These are phyloP conservation scores for Mugil cephalus DNA, from an alignment of 2,113 vertebrate species.

Conservation along the genomic window DNA sequence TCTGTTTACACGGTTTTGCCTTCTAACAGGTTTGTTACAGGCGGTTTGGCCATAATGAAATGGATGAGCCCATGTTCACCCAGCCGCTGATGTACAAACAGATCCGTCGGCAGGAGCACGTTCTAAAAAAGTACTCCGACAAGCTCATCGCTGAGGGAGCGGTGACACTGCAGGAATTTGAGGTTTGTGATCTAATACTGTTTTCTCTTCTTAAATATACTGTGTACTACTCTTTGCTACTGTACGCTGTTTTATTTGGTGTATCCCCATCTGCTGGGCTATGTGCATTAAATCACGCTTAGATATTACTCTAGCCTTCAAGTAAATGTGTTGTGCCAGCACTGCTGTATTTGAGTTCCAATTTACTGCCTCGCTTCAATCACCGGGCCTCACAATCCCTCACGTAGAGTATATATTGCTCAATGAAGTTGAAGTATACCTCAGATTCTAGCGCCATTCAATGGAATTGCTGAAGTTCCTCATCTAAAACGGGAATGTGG, in stretches of 20 bases:
- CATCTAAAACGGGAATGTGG: conserved; percentile 58
- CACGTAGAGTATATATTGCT: conserved; percentile 59
- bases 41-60: conserved; percentile 93
- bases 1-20: not conserved
- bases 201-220: conserved; percentile 54
- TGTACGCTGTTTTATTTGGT: conserved; percentile 57
- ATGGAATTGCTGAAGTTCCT: conserved; percentile 51
- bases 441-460: conserved; percentile 39
- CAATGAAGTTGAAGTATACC: conserved; percentile 57
- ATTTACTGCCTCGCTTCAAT: conserved; percentile 69
- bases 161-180: conserved; percentile 91
- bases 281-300: conserved; percentile 67
- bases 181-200: conserved; percentile 81
- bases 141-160: conserved; percentile 89
- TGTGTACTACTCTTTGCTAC: conserved; percentile 46
- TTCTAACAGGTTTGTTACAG: conserved; percentile 89
- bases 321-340: conserved; percentile 57
- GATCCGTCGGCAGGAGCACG: conserved; percentile 90
- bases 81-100: conserved; percentile 96
- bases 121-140: conserved; percentile 93
- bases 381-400: conserved; percentile 43
- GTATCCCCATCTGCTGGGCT: conserved; percentile 26
- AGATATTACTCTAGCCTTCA: conserved; percentile 56
- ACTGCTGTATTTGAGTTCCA: conserved; percentile 61
- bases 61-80: conserved; percentile 95